Conservation (phyloP, 2,113 vertebrate species). For the Calidris pugnax region DNA sequence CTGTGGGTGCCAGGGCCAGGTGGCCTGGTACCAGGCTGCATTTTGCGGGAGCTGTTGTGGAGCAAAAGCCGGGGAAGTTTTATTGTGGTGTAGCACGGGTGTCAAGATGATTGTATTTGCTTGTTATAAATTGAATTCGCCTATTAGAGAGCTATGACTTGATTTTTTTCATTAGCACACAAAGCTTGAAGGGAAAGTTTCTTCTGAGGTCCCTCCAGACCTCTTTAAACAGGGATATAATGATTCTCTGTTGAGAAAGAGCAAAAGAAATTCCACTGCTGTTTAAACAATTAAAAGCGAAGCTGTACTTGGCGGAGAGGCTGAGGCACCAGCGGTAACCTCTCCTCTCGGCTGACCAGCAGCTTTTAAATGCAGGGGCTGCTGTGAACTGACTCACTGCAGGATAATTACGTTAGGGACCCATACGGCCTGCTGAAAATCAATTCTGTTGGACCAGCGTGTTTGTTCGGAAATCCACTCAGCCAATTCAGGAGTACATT, state of each 20-base stretch:
- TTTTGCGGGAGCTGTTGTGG: background rate
- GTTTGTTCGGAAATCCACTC: slow-evolving; percentile 80
- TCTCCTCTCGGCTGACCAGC: slow-evolving; percentile 61
- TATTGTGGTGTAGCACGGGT: background rate
- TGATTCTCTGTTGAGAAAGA: slow-evolving; percentile 6
- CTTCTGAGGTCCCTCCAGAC: slow-evolving; percentile 29
- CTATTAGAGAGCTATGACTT: slow-evolving; percentile 51
- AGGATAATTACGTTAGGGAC: slow-evolving; percentile 84
- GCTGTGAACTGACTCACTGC: slow-evolving; percentile 73
- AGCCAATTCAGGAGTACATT: slow-evolving; percentile 84
- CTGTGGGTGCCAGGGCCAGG: background rate
- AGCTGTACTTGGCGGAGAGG: background rate
- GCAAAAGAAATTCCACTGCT: slow-evolving; percentile 30
- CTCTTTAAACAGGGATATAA: slow-evolving; percentile 27
- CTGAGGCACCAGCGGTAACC: background rate
- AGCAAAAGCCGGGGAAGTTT: background rate
- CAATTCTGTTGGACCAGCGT: slow-evolving; percentile 79
- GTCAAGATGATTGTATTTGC: slow-evolving; percentile 35
- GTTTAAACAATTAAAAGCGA: slow-evolving; percentile 34
- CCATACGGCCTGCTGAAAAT: slow-evolving; percentile 78
- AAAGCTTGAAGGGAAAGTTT: slow-evolving; percentile 55
- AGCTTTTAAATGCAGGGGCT: slow-evolving; percentile 72
- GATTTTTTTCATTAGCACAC: slow-evolving; percentile 55
- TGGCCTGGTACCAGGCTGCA: background rate
- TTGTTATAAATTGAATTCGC: slow-evolving; percentile 63